Percentiles rank a stretch among this genome's conserved stretches.
phyloP scores from a whole-genome alignment of 2,797 vertebrate species.

The Tokudaia muenninki region DNA sequence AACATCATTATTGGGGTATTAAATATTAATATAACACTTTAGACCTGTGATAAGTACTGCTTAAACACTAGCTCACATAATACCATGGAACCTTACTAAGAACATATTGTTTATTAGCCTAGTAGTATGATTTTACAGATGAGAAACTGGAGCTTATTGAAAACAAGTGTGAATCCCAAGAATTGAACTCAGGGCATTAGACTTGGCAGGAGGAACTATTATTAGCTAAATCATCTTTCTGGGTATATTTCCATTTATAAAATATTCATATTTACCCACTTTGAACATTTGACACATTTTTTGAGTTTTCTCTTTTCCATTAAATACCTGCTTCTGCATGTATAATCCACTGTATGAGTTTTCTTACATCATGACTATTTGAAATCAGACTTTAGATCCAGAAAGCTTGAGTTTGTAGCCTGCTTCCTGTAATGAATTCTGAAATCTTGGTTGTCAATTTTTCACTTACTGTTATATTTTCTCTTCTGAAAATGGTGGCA shows the following conservation, averaged over 20 bases:
- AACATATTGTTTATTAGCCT: neutral
- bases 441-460: neutral
- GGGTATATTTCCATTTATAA: neutral
- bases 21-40: neutral
- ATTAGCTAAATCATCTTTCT: neutral
- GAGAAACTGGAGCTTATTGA: neutral
- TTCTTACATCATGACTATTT: neutral
- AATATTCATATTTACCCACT: neutral
- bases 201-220: neutral
- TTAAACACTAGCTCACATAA: neutral
- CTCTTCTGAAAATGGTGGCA: neutral
- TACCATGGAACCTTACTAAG: neutral
- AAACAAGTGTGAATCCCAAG: neutral
- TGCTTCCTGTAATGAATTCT: neutral
- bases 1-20: neutral
- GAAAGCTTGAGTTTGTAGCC: neutral
- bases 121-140: constrained; percentile 1
- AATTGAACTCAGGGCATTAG: neutral
- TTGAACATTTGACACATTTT: constrained; percentile 30
- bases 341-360: neutral
- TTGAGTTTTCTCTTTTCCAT: neutral
- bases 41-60: neutral
- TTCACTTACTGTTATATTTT: neutral
- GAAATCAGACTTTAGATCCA: constrained; percentile 10
- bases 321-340: neutral